A percentile compares a stretch with the other conserved stretches of the same genome.
Evolutionary conservation across 2,797 vertebrate species (phyloP).

Genomic region (Crax fasciolata): DNA sequence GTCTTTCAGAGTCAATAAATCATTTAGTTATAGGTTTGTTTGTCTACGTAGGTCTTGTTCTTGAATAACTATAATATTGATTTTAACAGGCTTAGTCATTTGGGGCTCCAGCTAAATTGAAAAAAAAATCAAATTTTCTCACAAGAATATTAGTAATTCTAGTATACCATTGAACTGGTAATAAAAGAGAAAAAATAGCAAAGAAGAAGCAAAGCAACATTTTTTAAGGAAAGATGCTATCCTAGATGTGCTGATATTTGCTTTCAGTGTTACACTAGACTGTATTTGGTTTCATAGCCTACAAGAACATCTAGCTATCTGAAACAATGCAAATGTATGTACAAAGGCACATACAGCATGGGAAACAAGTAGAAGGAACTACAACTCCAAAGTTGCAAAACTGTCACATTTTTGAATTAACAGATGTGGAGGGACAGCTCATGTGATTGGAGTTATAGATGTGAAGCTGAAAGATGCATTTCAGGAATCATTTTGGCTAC

Average conservation of each 20-base stretch:
- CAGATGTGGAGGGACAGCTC: neutral
- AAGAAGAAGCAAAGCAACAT: neutral
- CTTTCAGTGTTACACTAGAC: neutral
- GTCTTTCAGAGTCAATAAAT: neutral
- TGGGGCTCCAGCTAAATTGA: neutral
- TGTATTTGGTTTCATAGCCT: neutral
- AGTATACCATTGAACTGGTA: neutral
- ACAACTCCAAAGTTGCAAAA: neutral
- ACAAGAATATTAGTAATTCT: neutral
- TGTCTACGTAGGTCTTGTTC: neutral
- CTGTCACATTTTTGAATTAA: neutral
- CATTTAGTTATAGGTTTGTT: neutral
- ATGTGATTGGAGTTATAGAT: neutral
- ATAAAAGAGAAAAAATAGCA: neutral
- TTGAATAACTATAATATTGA: neutral
- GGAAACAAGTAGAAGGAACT: neutral
- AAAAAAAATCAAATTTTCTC: neutral
- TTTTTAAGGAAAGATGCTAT: neutral
- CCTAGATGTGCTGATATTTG: neutral
- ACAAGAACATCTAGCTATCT: neutral
- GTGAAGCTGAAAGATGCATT: neutral
- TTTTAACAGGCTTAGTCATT: neutral
- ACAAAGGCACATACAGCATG: neutral
- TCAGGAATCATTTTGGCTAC: neutral
- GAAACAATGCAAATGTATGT: neutral